Evolutionary conservation across 2,797 vertebrate species (phyloP).

Genomic region (Menidia menidia): DNA sequence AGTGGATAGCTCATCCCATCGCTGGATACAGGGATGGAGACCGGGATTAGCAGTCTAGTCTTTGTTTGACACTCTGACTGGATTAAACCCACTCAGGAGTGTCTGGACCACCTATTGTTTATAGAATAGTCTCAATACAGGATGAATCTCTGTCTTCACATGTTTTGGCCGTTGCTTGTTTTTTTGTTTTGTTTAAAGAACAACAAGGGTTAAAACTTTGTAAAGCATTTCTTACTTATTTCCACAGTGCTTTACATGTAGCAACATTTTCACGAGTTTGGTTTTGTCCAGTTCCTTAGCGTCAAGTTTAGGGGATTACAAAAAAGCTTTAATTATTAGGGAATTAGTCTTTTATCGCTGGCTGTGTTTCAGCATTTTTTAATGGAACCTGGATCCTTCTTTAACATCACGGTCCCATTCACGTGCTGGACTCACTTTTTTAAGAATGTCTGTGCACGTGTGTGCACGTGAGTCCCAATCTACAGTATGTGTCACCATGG

Average conservation of each 20-base stretch:
- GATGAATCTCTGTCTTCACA: not conserved
- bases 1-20: slow-evolving; percentile 9
- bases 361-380: not conserved
- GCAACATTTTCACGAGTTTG: not conserved
- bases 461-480: not conserved
- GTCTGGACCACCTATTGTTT: not conserved
- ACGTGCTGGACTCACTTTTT: not conserved
- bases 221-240: not conserved
- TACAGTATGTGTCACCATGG: not conserved
- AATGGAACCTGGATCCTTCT: not conserved
- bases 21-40: slow-evolving; percentile 22
- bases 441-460: not conserved
- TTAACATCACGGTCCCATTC: not conserved
- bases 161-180: too few species aligned
- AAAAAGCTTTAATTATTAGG: not conserved
- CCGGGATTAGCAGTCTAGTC: slow-evolving; percentile 54
- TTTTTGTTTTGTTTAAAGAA: too few species aligned
- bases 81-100: slow-evolving; percentile 50
- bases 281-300: not conserved
- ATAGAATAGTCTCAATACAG: not conserved
- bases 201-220: slow-evolving; percentile 5
- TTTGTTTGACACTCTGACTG: slow-evolving; percentile 63
- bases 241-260: not conserved
- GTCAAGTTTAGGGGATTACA: not conserved
- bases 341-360: not conserved